Evolutionary conservation across 2,113 vertebrate species (phyloP), one percentile per base, ranked within the genome.

Genomic region (Proterorhinus semilunaris): DNA sequence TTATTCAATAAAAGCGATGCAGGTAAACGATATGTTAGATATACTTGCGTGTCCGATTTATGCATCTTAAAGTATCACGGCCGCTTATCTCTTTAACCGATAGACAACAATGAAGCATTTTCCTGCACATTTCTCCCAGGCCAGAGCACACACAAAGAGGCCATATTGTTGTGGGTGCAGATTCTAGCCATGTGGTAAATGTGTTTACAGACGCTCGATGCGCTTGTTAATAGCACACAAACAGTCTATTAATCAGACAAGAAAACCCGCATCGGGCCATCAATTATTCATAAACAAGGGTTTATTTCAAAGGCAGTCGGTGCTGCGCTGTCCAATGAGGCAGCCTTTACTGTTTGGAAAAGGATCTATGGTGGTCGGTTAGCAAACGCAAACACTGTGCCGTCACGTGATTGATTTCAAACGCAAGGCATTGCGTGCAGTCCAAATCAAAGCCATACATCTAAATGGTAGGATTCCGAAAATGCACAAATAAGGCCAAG

Each of bases 141-240:
- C 76, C 79, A 61, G 71, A 83, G 81, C 84, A 84, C 84, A 3
- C 11, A 63, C 46, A 74, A 66, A 82, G 81, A 83, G 83, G 89
- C 89, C 84, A 79, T 85, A 10, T 86, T 88, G 83, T 85, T 81
- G 69, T 77, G 73, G 44, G 64, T 70, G 51, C 59, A 72, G 68
- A 77, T 67, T 80, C 78, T 69, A 81, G 82, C 86, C 87, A 87
- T 87, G 88, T 91, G 88, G 72, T 6, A 71, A 71, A 79, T 84
- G 44, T 87, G 78, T 91, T 88, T 85, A 84, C 78, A 68, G 73
- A 57, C 67, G 48, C 16, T 10, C 8, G 58, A 54, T 68, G 72
- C 54, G 74, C 17, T 53, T 57, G 42, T 77, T 72, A 78, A 69
- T 72, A 69, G 75, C 53, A 52, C 69, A 79, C 69, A 48, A 69